Conservation (phyloP, 35 echinoderm and acorn worm species). For the Amphiura filiformis region DNA sequence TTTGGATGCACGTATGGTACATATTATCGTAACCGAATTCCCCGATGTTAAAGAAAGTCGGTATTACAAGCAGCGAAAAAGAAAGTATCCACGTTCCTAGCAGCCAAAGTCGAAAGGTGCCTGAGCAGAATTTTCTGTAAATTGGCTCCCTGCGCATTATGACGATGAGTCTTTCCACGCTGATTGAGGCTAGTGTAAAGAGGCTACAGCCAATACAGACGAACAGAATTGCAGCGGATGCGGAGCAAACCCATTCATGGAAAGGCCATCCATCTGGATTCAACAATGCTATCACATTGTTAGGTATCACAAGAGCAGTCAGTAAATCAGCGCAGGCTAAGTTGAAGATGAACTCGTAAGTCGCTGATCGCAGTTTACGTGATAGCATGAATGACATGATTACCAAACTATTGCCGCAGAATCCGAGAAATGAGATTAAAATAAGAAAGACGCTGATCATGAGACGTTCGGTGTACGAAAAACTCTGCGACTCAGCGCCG, state of each 20-base stretch:
- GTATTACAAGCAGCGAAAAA: background rate
- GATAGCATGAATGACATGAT: constrained; percentile 34
- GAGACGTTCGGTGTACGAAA: background rate
- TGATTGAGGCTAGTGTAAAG: background rate
- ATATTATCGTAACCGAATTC: background rate
- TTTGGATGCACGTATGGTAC: background rate
- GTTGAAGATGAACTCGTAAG: constrained; percentile 48
- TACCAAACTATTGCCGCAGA: constrained; percentile 29
- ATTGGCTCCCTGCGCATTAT: background rate
- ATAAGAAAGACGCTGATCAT: background rate
- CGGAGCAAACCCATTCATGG: constrained; percentile 11
- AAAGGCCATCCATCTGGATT: constrained; percentile 20
- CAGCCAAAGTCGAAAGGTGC: background rate
- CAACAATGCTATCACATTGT: background rate
- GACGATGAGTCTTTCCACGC: background rate
- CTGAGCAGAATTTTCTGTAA: background rate
- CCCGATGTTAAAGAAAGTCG: background rate
- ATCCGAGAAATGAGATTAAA: constrained; percentile 16
- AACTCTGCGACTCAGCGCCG: too few species aligned
- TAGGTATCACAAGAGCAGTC: background rate
- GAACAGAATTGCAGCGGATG: background rate
- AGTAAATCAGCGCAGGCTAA: constrained; percentile 42
- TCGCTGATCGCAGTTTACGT: constrained; percentile 30
- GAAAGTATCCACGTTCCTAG: background rate
- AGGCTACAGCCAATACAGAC: constrained; percentile 24